Evolutionary conservation across 2,113 vertebrate genomes (phyloP).

Genomic region (Notothenia coriiceps): DNA sequence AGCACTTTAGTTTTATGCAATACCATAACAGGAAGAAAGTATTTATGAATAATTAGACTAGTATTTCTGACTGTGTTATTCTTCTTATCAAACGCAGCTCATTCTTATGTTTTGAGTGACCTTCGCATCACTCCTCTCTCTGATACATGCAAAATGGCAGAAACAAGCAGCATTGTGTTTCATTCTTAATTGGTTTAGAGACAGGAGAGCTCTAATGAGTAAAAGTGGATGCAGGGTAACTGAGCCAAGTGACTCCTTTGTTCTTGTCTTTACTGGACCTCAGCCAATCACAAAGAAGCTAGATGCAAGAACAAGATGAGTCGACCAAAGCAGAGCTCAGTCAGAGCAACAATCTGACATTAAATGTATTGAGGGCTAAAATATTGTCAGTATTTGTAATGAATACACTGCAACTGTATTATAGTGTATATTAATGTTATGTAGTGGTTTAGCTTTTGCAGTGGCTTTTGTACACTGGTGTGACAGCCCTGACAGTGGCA

Average conservation of each 20-base stretch:
- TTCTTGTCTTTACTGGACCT: conserved; percentile 55
- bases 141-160: conserved; percentile 35
- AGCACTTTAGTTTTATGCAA: conserved; percentile 12
- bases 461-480: neutral
- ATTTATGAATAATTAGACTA: conserved; percentile 40
- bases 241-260: conserved; percentile 68
- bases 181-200: conserved; percentile 76
- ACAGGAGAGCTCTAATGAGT: conserved; percentile 65
- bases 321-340: conserved; percentile 17
- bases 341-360: conserved; percentile 21
- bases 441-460: conserved; percentile 1
- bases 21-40: conserved; percentile 18
- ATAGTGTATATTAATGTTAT: neutral
- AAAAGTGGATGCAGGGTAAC: conserved; percentile 57
- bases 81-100: conserved; percentile 21
- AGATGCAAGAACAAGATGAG: conserved; percentile 46
- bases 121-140: conserved; percentile 22
- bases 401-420: neutral
- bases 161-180: conserved; percentile 67
- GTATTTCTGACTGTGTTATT: conserved; percentile 40
- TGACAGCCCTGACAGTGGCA: neutral
- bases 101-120: conserved; percentile 19
- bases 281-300: conserved; percentile 57
- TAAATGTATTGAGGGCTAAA: conserved; percentile 19
- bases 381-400: neutral